Evolutionary conservation across 30 jellyfish, hydroid and myxozoan species (phyloP).

Genomic region (Aurelia sp.): DNA sequence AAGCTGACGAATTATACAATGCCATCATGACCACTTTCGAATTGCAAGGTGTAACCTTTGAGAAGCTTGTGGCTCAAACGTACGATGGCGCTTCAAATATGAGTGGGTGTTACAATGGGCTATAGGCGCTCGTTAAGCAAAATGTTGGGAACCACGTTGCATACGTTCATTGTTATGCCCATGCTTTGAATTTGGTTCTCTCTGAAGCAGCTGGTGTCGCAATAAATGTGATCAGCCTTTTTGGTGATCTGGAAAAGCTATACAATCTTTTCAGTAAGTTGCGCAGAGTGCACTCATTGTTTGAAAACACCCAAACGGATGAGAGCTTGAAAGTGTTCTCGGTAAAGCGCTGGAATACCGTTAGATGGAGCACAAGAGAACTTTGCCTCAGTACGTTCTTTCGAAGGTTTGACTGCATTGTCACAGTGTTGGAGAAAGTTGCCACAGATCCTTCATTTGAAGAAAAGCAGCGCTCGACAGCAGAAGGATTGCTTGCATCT

Average conservation of each 20-base stretch:
- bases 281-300: conserved; percentile 48
- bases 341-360: conserved; percentile 37
- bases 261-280: conserved; percentile 35
- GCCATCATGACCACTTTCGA: conserved; percentile 36
- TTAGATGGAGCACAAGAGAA: conserved; percentile 55
- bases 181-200: conserved; percentile 50
- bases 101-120: conserved; percentile 60
- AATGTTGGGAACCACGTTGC: conserved; percentile 49
- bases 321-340: conserved; percentile 51
- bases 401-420: conserved; percentile 35
- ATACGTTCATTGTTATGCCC: conserved; percentile 59
- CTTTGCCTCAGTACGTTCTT: conserved; percentile 29
- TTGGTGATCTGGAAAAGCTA: conserved; percentile 21
- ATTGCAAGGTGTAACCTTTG: conserved; percentile 54
- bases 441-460: conserved; percentile 34
- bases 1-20: conserved; percentile 46
- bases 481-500: conserved; percentile 56
- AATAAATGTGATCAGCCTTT: conserved; percentile 53
- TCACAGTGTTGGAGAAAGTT: conserved; percentile 31
- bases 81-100: conserved; percentile 63
- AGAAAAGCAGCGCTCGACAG: conserved; percentile 59
- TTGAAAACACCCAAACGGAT: conserved; percentile 34
- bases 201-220: conserved; percentile 65
- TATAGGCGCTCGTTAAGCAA: conserved; percentile 46
- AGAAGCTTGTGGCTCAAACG: conserved; percentile 59